phyloP scores from a whole-genome alignment of 1,140 invertebrate genomes.

The Seison nebaliae region DNA sequence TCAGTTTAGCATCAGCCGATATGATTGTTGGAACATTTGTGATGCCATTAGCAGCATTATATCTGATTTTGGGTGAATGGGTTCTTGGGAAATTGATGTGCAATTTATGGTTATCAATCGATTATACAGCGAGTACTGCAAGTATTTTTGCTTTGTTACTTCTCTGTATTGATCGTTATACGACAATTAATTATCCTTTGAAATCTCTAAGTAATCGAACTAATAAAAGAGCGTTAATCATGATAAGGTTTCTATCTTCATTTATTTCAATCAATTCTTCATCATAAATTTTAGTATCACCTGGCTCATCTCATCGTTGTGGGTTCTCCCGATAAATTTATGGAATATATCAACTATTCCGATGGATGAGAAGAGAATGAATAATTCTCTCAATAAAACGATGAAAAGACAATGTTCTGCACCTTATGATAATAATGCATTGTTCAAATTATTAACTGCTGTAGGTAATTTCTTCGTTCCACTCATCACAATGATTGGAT shows the following conservation, averaged over 20 bases:
- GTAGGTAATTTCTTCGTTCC: conserved; percentile 36
- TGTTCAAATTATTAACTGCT: conserved; percentile 29
- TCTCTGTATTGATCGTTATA: conserved; percentile 26
- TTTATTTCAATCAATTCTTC: too few relatives aligned
- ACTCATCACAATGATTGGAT: conserved; percentile 31
- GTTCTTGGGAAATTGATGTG: conserved; percentile 14
- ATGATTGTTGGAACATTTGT: conserved; percentile 8
- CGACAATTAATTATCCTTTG: conserved; percentile 36
- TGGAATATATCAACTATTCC: conserved; percentile 25
- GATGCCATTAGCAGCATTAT: conserved; percentile 3
- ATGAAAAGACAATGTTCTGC: conserved; percentile 30
- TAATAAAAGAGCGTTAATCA: conserved; percentile 21
- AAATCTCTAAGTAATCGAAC: conserved; percentile 36
- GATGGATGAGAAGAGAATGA: conserved; percentile 14
- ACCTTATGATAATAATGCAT: conserved; percentile 32
- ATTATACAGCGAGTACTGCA: conserved; percentile 39
- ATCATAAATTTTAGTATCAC: too few relatives aligned
- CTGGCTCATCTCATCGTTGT: conserved; percentile 31
- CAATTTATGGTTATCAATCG: conserved; percentile 31
- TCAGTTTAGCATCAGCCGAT: conserved; percentile 9
- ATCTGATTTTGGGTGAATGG: conserved; percentile 3
- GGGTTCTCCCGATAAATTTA: conserved; percentile 31
- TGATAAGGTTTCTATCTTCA: too few relatives aligned
- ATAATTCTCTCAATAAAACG: conserved; percentile 16
- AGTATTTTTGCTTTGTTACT: conserved; percentile 38